Evolutionary conservation across 2,888 invertebrate genomes (phyloP).

Genomic region (Ornithoptera alexandrae): DNA sequence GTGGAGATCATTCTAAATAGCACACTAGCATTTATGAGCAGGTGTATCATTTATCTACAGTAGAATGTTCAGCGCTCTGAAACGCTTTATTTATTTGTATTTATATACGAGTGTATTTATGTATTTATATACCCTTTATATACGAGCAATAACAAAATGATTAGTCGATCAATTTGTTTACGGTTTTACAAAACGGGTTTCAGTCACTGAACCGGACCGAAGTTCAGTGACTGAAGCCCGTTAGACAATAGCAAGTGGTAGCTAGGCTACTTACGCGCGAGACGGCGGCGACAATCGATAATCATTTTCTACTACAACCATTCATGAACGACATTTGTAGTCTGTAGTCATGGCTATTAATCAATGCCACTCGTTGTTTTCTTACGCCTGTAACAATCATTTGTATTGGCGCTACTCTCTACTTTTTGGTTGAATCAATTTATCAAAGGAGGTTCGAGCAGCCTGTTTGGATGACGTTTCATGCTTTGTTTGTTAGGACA

Average conservation of each 20-base stretch:
- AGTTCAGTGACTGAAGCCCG: slow-evolving; percentile 39
- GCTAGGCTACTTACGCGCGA: slow-evolving; percentile 29
- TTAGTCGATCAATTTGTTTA: background rate
- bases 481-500: slow-evolving; percentile 10
- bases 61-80: no score
- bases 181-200: background rate
- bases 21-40: no score
- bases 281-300: slow-evolving; percentile 44
- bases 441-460: slow-evolving; percentile 30
- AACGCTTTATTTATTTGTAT: no score
- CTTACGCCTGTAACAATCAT: slow-evolving; percentile 35
- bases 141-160: no score
- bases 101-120: no score
- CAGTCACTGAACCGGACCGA: background rate
- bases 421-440: slow-evolving; percentile 32
- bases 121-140: no score
- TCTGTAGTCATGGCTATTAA: slow-evolving; percentile 42
- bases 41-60: no score
- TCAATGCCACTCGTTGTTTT: slow-evolving; percentile 53
- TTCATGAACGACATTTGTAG: slow-evolving; percentile 50
- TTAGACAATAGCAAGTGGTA: slow-evolving; percentile 30
- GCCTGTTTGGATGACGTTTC: slow-evolving; percentile 8
- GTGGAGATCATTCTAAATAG: no score
- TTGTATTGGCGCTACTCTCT: slow-evolving; percentile 40
- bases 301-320: slow-evolving; percentile 52